Base-by-base conservation (phyloP, 2,113 vertebrate species). In the Dasyornis broadbenti region DNA sequence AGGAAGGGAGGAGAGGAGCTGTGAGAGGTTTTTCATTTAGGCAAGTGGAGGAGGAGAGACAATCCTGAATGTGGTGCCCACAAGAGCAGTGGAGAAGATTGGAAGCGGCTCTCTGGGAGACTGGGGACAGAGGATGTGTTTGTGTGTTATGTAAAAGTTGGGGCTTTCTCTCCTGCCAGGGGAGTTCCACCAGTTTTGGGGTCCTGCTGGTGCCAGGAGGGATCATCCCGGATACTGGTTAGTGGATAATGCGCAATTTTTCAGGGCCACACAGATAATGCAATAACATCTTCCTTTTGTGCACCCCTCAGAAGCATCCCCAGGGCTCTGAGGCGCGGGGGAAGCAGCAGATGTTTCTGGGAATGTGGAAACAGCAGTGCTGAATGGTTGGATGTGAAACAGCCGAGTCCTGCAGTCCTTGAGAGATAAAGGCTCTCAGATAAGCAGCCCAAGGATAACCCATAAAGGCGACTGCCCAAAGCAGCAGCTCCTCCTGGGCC, bases 341-440 rank as follows among this genome's bases (percentile, higher is more conserved):
- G 68, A 11, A 82, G 44, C 54, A 30, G 78, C 59, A 70, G 79
- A 86, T 65, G 21, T 65, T 45, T 57, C 61, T 65, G 75, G 68
- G 54, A 53, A 20, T 59, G 65, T 86, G 89, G 68, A 30, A 86
- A 52, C 22, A 13, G 35, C 61, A 10, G 4, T 30, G 64, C 66
- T 72, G 19, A 61, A 6, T 23, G 63, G 45, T 3, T 76, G 0
- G 8, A 30, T 0, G 1, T 24, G 59, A 59, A 35, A 76, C 89
- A 79, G 78, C 78, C 1, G 10, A 44, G 60, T 35, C 79, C 73
- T 68, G 73, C 77, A 59, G 89, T 66, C 92, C 82, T 91, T 91
- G 92, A 80, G 63, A 89, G 89, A 89, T 93, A 60, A 81, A 66
- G 26, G 73, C 86, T 90, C 8, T 2, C 31, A 61, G 92, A 93